phyloP scores from a whole-genome alignment of 30 jellyfish, hydroid and myxozoan species.

The Haliclystus octoradiatus region DNA sequence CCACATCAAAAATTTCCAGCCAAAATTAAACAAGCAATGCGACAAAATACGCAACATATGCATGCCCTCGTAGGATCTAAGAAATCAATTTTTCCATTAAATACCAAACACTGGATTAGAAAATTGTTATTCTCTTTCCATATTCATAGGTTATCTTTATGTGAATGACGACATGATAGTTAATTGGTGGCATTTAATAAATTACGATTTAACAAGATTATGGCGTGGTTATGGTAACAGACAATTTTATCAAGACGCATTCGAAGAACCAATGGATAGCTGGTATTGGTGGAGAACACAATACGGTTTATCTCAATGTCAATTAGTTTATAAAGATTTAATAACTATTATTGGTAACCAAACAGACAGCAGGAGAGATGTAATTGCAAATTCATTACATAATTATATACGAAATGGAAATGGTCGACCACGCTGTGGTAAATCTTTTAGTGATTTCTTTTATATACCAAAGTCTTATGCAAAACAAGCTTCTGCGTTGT shows the following conservation, averaged over 20 bases:
- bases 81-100: no score
- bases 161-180: conserved; percentile 61
- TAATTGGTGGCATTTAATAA: conserved; percentile 59
- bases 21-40: no score
- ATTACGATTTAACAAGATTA: conserved; percentile 12
- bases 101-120: no score
- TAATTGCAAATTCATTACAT: no score
- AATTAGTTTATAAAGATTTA: no score
- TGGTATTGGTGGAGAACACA: conserved; percentile 66
- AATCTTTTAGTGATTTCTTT: conserved; percentile 53
- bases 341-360: no score
- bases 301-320: conserved; percentile 8
- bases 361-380: no score
- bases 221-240: conserved; percentile 39
- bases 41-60: no score
- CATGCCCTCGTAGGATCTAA: no score
- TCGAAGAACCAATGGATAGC: conserved; percentile 27
- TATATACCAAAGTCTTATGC: conserved; percentile 29
- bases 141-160: conserved; percentile 32
- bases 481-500: not conserved
- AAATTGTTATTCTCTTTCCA: no score
- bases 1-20: no score
- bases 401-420: no score
- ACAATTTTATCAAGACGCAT: conserved; percentile 21
- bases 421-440: conserved; percentile 21